Evolutionary conservation across 2,113 vertebrate genomes (phyloP).

Genomic region (Centropus bengalensis): DNA sequence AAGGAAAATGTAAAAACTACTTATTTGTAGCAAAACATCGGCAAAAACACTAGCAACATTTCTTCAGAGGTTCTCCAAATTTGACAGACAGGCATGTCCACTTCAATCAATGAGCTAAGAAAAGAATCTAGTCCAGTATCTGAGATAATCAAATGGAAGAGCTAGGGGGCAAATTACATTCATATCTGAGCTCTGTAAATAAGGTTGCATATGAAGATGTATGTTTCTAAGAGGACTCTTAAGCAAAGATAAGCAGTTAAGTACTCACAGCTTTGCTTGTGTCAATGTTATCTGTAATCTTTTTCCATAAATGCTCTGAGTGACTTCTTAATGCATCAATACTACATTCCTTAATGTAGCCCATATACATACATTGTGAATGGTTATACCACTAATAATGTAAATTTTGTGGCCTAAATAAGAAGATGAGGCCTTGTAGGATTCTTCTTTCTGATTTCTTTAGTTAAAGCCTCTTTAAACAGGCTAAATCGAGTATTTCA

Average conservation of each 20-base stretch:
- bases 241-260: constrained; percentile 24
- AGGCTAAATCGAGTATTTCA: background rate
- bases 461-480: background rate
- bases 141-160: background rate
- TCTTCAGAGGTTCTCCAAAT: background rate
- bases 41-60: background rate
- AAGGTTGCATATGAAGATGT: constrained; percentile 1
- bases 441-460: background rate
- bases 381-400: background rate
- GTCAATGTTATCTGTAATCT: constrained; percentile 37
- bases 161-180: background rate
- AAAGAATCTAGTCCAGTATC: background rate
- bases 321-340: constrained; percentile 24
- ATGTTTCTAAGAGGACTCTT: constrained; percentile 41
- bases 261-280: constrained; percentile 50
- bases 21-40: background rate
- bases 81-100: background rate
- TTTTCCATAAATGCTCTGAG: constrained; percentile 33
- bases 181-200: constrained; percentile 1
- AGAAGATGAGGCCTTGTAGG: background rate
- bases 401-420: background rate
- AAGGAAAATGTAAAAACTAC: background rate
- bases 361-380: background rate
- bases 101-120: background rate
- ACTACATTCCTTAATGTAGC: background rate